phyloP scores from a whole-genome alignment of 2,797 vertebrate genomes.

The Phataginus tetradactyla region DNA sequence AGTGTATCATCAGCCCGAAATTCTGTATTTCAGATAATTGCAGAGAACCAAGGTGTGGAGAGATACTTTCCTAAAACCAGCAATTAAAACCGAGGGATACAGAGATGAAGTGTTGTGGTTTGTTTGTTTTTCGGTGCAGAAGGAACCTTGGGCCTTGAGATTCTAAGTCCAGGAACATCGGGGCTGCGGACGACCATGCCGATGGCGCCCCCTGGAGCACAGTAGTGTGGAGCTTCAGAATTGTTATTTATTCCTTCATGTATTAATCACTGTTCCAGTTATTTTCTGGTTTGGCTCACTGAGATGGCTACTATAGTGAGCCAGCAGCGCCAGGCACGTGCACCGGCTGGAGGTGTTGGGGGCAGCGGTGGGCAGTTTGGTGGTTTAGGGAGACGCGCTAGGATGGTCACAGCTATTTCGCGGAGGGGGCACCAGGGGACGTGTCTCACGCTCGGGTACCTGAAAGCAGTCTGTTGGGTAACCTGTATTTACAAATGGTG shows the following conservation, averaged over 20 bases:
- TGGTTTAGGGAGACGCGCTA: neutral
- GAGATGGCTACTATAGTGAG: neutral
- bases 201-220: conserved; percentile 41
- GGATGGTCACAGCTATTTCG: neutral
- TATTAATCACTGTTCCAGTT: neutral
- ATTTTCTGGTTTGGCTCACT: neutral
- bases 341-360: no score
- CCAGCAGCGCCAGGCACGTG: neutral
- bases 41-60: neutral
- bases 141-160: neutral
- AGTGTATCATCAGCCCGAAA: neutral
- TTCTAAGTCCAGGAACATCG: neutral
- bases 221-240: neutral
- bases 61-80: neutral
- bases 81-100: neutral
- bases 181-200: neutral
- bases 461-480: neutral
- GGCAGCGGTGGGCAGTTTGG: neutral
- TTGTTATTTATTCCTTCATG: neutral
- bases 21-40: neutral
- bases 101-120: neutral
- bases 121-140: neutral
- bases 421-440: neutral
- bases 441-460: neutral
- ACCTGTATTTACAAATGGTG: neutral